A percentile compares a stretch with the other conserved stretches of the same genome.
These are phyloP conservation scores for Chloroceryle aenea DNA, from an alignment of 2,113 vertebrate species.

Conservation along the genomic window DNA sequence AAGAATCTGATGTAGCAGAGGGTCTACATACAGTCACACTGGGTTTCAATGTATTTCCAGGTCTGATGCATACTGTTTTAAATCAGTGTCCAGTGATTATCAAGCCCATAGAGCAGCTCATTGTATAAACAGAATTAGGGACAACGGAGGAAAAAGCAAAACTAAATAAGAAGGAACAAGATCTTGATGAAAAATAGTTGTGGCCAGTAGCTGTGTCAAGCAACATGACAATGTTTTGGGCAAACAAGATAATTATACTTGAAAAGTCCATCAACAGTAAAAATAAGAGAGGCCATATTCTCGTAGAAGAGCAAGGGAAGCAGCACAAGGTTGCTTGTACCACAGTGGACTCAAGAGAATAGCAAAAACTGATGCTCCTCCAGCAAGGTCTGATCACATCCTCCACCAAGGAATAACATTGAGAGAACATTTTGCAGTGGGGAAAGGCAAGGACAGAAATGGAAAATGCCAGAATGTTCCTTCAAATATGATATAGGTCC, in stretches of 20 bases:
- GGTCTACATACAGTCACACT: background rate
- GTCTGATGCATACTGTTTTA: background rate
- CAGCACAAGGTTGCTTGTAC: background rate
- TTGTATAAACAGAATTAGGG: background rate
- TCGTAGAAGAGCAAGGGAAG: background rate
- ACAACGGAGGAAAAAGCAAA: background rate
- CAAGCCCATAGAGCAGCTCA: background rate
- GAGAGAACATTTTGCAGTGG: background rate
- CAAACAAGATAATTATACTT: background rate
- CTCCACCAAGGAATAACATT: background rate
- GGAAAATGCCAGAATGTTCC: background rate
- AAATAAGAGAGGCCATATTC: background rate
- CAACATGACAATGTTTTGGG: background rate
- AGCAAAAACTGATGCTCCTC: background rate
- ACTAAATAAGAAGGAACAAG: background rate
- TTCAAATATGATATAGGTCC: background rate
- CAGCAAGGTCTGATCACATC: background rate
- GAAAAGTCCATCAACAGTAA: background rate
- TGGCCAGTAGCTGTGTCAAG: background rate
- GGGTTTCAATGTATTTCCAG: background rate
- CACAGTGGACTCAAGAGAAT: background rate
- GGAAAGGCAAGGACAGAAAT: background rate
- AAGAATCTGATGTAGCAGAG: background rate
- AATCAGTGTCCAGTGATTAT: background rate
- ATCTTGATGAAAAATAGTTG: background rate